Conservation (phyloP, 2,797 vertebrate species). For the Eulemur coronatus region DNA sequence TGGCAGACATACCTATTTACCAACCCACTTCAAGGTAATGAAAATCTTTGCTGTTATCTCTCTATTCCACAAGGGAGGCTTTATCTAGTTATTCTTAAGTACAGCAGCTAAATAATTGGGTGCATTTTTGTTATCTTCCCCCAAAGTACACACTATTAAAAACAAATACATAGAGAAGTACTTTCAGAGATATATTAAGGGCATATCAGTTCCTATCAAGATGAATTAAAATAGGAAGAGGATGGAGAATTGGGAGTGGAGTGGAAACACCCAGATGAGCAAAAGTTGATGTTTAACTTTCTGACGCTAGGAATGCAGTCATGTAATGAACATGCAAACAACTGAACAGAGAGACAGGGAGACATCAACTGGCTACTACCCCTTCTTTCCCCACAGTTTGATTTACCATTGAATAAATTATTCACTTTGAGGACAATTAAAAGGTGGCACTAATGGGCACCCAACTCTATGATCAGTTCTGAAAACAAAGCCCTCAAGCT, state of each 20-base stretch:
- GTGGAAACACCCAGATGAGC: neutral
- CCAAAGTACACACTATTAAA: neutral
- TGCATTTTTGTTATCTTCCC: slow-evolving; percentile 35
- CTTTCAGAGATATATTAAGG: neutral
- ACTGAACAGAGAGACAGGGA: neutral
- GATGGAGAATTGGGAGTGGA: neutral
- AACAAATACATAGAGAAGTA: neutral
- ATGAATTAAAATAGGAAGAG: rapidly evolving
- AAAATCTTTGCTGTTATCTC: slow-evolving; percentile 61
- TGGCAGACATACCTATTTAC: neutral
- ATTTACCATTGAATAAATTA: neutral
- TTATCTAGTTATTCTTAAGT: slow-evolving; percentile 24
- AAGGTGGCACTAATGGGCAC: neutral
- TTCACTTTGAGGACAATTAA: neutral
- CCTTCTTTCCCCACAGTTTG: neutral
- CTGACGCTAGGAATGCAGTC: too few species aligned
- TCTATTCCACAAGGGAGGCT: neutral
- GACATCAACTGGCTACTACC: neutral
- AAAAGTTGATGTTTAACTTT: neutral
- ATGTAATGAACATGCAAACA: neutral
- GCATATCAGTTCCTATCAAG: neutral
- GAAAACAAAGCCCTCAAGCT: neutral
- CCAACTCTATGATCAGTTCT: neutral
- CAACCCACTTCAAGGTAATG: slow-evolving; percentile 69
- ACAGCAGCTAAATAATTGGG: neutral